These are phyloP conservation scores for Spicauda simplicius DNA, from an alignment of 2,888 invertebrate species.

Conservation along the genomic window DNA sequence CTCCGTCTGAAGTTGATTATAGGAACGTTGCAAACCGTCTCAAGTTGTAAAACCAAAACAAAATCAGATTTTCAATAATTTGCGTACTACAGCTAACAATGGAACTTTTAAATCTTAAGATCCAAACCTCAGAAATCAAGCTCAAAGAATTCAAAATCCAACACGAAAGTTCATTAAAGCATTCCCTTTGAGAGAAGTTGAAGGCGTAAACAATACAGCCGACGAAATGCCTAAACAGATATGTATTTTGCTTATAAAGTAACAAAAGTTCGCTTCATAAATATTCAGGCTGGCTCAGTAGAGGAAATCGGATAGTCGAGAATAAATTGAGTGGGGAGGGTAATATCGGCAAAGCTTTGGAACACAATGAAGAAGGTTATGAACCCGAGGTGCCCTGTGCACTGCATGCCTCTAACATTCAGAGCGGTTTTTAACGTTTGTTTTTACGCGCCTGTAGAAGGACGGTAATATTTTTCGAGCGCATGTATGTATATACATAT, in stretches of 20 bases:
- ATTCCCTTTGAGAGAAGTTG: slow-evolving; percentile 13
- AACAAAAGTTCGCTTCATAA: slow-evolving; percentile 69
- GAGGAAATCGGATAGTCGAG: slow-evolving; percentile 65
- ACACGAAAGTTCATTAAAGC: slow-evolving; percentile 22
- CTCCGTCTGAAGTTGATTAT: not conserved
- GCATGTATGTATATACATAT: no score
- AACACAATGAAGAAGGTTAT: slow-evolving; percentile 36
- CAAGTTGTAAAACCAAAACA: not conserved
- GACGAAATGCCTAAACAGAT: slow-evolving; percentile 44
- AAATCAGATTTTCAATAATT: not conserved
- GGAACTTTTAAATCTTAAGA: not conserved
- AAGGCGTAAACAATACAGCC: slow-evolving; percentile 40
- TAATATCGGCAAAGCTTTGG: slow-evolving; percentile 56
- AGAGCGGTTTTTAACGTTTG: no score
- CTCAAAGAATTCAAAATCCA: slow-evolving; percentile 35
- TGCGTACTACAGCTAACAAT: not conserved
- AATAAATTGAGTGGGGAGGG: slow-evolving; percentile 64
- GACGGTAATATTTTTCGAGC: no score
- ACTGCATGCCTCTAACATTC: slow-evolving; percentile 14
- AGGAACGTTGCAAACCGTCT: slow-evolving; percentile 2
- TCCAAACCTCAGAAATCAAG: slow-evolving; percentile 13
- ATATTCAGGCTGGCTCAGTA: slow-evolving; percentile 62
- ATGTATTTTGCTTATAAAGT: slow-evolving; percentile 56
- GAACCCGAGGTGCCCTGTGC: slow-evolving; percentile 30
- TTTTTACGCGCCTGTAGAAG: no score